Base-by-base conservation (phyloP, 2,113 vertebrate species). In the Phyllostomus discolor region DNA sequence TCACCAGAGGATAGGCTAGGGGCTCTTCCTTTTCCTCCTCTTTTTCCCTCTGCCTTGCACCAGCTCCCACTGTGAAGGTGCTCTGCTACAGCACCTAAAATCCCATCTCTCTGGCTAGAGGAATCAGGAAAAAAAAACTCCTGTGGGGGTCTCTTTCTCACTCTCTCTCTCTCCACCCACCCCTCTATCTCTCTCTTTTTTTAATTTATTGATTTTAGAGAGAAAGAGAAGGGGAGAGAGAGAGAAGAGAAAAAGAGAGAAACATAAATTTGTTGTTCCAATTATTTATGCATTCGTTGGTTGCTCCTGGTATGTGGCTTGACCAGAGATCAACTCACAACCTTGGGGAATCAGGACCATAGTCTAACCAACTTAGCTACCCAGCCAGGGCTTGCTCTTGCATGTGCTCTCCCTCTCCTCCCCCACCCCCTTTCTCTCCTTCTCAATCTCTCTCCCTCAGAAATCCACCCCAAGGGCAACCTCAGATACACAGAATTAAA, bases 341-440 rank as follows among this genome's bases (percentile, higher is more conserved):
- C 38, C 38, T 73, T 73, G 26, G 41, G 26, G 12, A 43, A 43
- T 43, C 24, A 24, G 57, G 38, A 73, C 70, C 14, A 43, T 14
- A 43, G 26, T 73, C 70, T 28, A 28, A 26, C 14, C 22, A 28
- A 46, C 22, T 43, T 41, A 73, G 38, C 70, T 46, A 73, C 70
- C 24, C 26, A 15, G 24, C 70, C 64, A 66, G 14, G 64, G 64
- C 64, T 31, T 31, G 26, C 59, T 62, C 59, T 59, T 10, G 9
- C 24, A 26, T 9, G 4, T 0, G 1, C 69, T 79, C 33, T 79
- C 46, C 50, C 48, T 54, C 10, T 24, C 24, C 41, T 15, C 43
- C 69, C 10, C 35, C 3, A 1, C 4, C 15, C 17, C 6, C n/a
- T 19, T 4, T 14, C 38, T 43, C 3, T 38, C 5, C 15, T 28